Evolutionary conservation across 1,140 invertebrate genomes (phyloP).

Genomic region (Rhagoletis zephyria): DNA sequence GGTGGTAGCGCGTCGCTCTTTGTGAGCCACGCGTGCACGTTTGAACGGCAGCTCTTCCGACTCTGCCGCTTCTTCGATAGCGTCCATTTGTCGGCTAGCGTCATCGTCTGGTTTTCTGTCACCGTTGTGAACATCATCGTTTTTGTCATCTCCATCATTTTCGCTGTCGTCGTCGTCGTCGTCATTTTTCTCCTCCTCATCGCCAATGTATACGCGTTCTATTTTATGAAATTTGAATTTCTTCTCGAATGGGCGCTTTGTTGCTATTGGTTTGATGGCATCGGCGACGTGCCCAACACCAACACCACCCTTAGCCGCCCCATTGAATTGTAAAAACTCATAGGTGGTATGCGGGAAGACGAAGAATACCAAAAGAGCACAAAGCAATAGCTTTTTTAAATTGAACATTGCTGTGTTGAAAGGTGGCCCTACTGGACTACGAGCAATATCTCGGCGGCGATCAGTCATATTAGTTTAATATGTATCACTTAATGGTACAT

Average conservation of each 20-base stretch:
- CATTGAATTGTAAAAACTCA: constrained; percentile 55
- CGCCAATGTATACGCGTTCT: constrained; percentile 60
- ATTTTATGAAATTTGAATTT: constrained; percentile 67
- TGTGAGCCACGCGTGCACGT: constrained; percentile 40
- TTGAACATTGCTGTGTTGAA: neutral
- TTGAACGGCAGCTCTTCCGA: constrained; percentile 57
- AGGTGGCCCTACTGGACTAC: neutral
- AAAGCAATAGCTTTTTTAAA: constrained; percentile 28
- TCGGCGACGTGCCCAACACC: neutral
- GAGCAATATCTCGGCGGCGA: neutral
- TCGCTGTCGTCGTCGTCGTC: constrained; percentile 10
- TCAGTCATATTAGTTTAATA: neutral
- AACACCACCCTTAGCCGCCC: constrained; percentile 38
- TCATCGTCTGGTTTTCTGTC: neutral
- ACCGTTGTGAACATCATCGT: constrained; percentile 49
- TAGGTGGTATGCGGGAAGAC: constrained; percentile 52
- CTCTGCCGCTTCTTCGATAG: neutral
- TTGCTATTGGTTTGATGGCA: constrained; percentile 9
- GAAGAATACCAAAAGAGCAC: constrained; percentile 30
- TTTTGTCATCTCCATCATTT: constrained; percentile 34
- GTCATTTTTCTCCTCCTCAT: constrained; percentile 54
- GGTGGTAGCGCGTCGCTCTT: constrained; percentile 4
- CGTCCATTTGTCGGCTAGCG: neutral
- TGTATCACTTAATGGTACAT: neutral
- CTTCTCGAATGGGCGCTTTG: constrained; percentile 56